Base-by-base conservation (phyloP, 2,888 invertebrate genomes). In the Tachina grossa region DNA sequence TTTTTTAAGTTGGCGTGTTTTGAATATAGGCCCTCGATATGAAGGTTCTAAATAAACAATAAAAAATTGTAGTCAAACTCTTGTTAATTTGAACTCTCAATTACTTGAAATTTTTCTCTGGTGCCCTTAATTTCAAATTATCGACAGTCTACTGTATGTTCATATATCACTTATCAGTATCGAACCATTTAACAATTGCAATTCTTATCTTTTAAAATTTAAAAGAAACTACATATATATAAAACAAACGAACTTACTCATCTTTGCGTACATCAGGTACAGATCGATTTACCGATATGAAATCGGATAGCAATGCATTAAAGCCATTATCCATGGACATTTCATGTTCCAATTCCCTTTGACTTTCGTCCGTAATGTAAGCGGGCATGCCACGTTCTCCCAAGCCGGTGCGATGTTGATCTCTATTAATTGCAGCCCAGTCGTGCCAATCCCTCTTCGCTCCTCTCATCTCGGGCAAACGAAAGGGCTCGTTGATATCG, bases 251-350 rank as follows among this genome's bases (percentile, higher is more conserved):
- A 31, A 87, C 92, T 90, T 90, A 94, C 93, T 93, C 94, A 13
- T 93, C 91, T 89, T 95, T 94, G 47, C 97, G 93, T 71, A 97
- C 96, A 90, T 97, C 97, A 0, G 96, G 96, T 53, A 97, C 85
- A 0, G 98, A 96, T 74, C 99, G 94, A 92, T 98, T 96, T 14
- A 99, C 89, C 0, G 98, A 95, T 87, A 99, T 98, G 89, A 95
- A 95, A 93, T 99, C 98, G 91, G 98, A 98, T n/a, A 97, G 94
- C 0, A 96, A 95, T 0, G 96, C 99, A 92, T 98, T 98, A 92
- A 98, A 99, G 0, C 99, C 99, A 92, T 99, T 98, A 19, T 95
- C 96, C 89, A 95, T 94, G 90, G 97, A 98, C 39, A 98, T 91
- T 69, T 94, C 92, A 61, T 96, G 94, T 90, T 97, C 96, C 66